Evolutionary conservation across 92 coral and sea anemone species (phyloP), one percentile per base, ranked within the genome.

Genomic region (Paramuricea clavata): DNA sequence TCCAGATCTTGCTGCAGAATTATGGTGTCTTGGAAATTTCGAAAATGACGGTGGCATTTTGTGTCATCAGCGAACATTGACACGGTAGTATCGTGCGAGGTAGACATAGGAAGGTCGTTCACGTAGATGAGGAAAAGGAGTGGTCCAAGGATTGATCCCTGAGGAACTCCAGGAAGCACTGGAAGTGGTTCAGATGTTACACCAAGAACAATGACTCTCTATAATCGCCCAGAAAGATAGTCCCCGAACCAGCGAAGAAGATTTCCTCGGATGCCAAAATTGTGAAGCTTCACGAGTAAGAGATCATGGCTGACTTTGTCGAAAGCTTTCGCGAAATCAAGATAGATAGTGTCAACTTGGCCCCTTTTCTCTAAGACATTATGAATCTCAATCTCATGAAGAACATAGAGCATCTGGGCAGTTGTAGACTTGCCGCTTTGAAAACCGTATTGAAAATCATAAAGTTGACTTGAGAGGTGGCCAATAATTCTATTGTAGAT

Each of bases 381-480:
- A 28, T 78, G 88, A n/a, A 76, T 74, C n/a, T n/a, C n/a, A n/a
- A n/a, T n/a, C 41, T 82, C 54, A 30, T 90, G 91, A 19, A 90
- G 74, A 23, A 87, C 83, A 39, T 70, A 33, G 22, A 90, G 60
- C 13, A 87, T 69, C 80, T 87, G 86, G 6, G 81, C 30, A 22
- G 85, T 86, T 26, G 71, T 86, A 0, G 93, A 86, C 36, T 41
- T 49, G 42, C 90, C 90, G 59, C 43, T 39, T 4, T 10, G 69
- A 74, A 88, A 88, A 61, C 78, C 76, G 73, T 21, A 88, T 35
- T 31, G 64, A 50, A 67, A 50, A 39, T 12, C n/a, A n/a, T n/a
- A n/a, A n/a, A n/a, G n/a, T n/a, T n/a, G n/a, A n/a, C n/a, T n/a
- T n/a, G n/a, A n/a, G n/a, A n/a, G n/a, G n/a, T n/a, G n/a, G n/a